Evolutionary conservation across 2,113 vertebrate genomes (phyloP).

Genomic region (Rissa tridactyla): DNA sequence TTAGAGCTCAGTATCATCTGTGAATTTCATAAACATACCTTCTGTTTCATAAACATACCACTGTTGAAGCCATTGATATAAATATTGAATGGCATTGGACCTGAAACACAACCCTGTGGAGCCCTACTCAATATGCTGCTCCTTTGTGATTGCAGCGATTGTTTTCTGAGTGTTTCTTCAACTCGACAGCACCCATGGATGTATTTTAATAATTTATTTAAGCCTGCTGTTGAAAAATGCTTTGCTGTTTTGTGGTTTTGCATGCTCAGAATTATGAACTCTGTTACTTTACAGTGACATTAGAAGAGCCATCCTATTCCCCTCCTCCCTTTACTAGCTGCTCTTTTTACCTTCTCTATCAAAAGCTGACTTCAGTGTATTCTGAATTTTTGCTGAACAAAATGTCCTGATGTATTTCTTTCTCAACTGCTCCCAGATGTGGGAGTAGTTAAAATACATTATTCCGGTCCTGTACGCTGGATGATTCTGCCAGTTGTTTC

Average conservation of each 20-base stretch:
- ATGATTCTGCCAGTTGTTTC: slow-evolving; percentile 13
- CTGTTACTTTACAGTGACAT: not conserved
- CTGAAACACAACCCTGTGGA: not conserved
- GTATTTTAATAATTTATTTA: slow-evolving; percentile 9
- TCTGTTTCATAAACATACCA: not conserved
- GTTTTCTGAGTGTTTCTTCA: not conserved
- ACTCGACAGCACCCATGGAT: not conserved
- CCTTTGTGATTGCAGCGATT: not conserved
- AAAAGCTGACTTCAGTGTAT: not conserved
- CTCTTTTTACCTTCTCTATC: not conserved
- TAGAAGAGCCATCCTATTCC: not conserved
- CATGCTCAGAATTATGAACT: not conserved
- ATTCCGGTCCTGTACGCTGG: not conserved
- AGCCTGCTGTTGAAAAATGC: slow-evolving; percentile 19
- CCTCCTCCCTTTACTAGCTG: not conserved
- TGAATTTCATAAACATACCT: not conserved
- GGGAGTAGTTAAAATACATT: slow-evolving; percentile 1
- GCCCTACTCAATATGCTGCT: not conserved
- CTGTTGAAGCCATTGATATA: not conserved
- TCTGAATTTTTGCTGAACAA: slow-evolving; percentile 19
- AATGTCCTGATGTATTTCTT: slow-evolving; percentile 4
- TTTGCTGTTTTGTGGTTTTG: slow-evolving; percentile 32
- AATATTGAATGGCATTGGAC: not conserved
- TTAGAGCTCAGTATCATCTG: not conserved
- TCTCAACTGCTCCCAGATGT: slow-evolving; percentile 15